These are phyloP conservation scores for Gymnoscopelus braueri DNA, from an alignment of 2,797 vertebrate genomes.

Conservation along the genomic window DNA sequence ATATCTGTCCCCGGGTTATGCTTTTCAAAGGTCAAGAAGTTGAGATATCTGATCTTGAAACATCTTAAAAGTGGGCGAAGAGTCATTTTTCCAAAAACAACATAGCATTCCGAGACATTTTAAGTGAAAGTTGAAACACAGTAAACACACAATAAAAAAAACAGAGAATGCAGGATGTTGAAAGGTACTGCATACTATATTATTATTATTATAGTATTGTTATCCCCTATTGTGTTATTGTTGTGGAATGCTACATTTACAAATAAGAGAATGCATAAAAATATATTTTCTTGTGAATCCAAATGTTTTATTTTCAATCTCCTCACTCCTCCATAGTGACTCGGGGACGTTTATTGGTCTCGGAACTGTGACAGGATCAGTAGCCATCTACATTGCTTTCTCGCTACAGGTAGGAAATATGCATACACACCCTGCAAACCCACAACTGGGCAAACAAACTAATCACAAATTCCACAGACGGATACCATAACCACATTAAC, in stretches of 20 bases:
- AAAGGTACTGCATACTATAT: too few species aligned
- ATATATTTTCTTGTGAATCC: neutral
- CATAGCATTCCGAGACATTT: neutral
- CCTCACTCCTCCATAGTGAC: constrained; percentile 78
- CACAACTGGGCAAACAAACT: neutral
- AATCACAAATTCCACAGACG: neutral
- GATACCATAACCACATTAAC: neutral
- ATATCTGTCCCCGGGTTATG: too few species aligned
- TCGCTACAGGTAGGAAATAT: constrained; percentile 89
- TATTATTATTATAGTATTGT: too few species aligned
- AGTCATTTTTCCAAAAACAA: too few species aligned
- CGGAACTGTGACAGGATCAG: constrained; percentile 94
- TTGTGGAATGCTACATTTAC: neutral
- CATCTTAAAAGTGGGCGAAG: too few species aligned
- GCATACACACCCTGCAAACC: neutral
- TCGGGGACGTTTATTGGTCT: constrained; percentile 95
- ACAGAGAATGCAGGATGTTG: too few species aligned
- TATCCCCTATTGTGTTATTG: neutral
- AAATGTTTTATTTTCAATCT: neutral
- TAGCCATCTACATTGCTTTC: constrained; percentile 93
- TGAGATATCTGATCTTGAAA: too few species aligned
- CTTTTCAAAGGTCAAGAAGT: too few species aligned
- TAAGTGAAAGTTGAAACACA: too few species aligned
- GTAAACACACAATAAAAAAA: too few species aligned
- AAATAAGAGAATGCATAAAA: neutral